Evolutionary conservation across 2,797 vertebrate genomes (phyloP), one percentile per base, ranked within the genome.

Genomic region (Alauda arvensis): DNA sequence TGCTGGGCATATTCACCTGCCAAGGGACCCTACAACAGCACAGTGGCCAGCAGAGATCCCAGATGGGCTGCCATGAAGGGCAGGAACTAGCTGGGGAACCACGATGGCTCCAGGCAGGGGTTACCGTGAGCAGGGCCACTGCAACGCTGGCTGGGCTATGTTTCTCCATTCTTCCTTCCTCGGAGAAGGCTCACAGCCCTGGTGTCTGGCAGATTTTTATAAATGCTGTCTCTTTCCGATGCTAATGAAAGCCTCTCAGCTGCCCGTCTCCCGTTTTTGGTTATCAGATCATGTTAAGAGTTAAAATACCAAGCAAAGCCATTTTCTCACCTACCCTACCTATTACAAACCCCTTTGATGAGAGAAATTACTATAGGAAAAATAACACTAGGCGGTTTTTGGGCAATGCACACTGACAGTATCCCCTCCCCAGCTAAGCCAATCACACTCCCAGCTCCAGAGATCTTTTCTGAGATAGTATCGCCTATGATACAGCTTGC

Each of bases 141-240:
- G 3, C 86, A 63, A 56, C 9, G 1, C 82, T 81, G 31, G 7
- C 51, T 48, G 24, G 78, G 77, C 77, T 33, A 19, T 15, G 25
- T 66, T 94, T 88, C 91, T 95, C 90, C 87, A 83, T 90, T 82
- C 90, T 90, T 25, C 71, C 72, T 72, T 90, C 68, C 60, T 82
- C 40, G 3, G 53, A 79, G 88, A 87, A 95, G 74, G 85, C 83
- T 85, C 79, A 74, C 51, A 92, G 89, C 80, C 85, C 88, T 20
- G 9, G 77, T 15, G 92, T 87, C 95, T 95, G 94, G 86, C 92
- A 95, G 93, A 90, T 86, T 94, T 87, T 96, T 96, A 93, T 85
- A 96, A 94, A 96, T 85, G 89, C 82, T 61, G 92, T 85, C 92
- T 95, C 94, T 93, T 86, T 84, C 65, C 61, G 1, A 86, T 70